Evolutionary conservation across 2,797 vertebrate species (phyloP).

Genomic region (Falco berigora): DNA sequence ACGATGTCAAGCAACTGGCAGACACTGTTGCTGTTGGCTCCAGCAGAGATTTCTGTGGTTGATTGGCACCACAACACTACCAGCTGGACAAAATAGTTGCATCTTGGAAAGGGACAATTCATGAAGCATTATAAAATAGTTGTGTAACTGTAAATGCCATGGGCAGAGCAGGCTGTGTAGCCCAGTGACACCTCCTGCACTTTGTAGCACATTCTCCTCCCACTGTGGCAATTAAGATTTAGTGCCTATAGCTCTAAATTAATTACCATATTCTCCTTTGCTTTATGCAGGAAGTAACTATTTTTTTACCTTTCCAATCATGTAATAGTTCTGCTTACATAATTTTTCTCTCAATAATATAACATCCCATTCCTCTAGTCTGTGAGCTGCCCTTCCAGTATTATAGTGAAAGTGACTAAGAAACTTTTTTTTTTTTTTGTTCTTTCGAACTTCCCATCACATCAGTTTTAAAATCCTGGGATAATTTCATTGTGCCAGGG

Average conservation of each 20-base stretch:
- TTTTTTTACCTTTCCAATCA: neutral
- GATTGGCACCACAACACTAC: neutral
- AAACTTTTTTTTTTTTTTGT: neutral
- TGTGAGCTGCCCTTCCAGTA: neutral
- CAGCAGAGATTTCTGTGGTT: neutral
- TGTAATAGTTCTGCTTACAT: neutral
- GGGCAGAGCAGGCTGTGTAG: neutral
- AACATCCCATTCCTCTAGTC: neutral
- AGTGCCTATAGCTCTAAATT: neutral
- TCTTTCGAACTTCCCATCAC: neutral
- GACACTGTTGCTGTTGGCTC: neutral
- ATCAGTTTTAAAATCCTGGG: neutral
- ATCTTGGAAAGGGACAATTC: neutral
- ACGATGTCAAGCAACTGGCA: neutral
- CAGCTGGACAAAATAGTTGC: neutral
- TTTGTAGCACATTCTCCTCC: neutral
- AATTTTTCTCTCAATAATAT: neutral
- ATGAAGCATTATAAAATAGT: neutral
- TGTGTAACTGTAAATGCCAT: neutral
- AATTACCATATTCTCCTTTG: neutral
- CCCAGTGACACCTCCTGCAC: neutral
- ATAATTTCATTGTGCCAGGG: neutral
- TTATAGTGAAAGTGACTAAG: neutral
- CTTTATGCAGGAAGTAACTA: neutral
- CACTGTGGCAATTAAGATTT: neutral